phyloP scores from a whole-genome alignment of 2,888 invertebrate species.

The Andricus curvator region DNA sequence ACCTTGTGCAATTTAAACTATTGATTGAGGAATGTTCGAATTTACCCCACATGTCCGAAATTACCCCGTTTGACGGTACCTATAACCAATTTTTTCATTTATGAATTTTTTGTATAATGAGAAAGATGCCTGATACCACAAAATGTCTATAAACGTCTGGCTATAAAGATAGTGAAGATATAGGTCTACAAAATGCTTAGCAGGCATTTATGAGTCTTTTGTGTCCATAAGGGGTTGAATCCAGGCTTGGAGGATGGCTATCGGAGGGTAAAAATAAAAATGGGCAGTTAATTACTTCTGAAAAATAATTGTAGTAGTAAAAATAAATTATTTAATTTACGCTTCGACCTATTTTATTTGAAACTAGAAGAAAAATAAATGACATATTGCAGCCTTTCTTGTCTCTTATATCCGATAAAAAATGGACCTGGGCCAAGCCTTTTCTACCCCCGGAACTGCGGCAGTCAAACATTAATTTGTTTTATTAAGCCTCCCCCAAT shows the following conservation, averaged over 20 bases:
- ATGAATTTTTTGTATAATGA: neutral
- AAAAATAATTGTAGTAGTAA: neutral
- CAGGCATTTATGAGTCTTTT: neutral
- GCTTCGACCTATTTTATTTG: neutral
- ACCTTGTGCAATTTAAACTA: too few species aligned
- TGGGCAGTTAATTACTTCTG: neutral
- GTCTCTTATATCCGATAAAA: neutral
- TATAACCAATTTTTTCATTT: neutral
- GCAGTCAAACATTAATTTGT: constrained; percentile 14
- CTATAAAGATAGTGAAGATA: neutral
- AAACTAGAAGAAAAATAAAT: neutral
- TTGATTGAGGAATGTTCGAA: too few species aligned
- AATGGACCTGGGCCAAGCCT: constrained; percentile 20
- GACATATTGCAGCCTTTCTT: neutral
- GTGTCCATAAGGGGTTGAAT: neutral
- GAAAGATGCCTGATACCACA: too few species aligned
- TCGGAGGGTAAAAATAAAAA: neutral
- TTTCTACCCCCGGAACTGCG: neutral
- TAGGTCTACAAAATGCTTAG: neutral
- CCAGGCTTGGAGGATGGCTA: neutral
- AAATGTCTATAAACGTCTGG: neutral
- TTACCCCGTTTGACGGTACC: too few species aligned
- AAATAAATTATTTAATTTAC: neutral
- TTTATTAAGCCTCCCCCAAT: neutral
- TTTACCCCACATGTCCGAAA: too few species aligned